Conservation (phyloP, 1,140 invertebrate genomes). For the Zaprionus inermis region DNA sequence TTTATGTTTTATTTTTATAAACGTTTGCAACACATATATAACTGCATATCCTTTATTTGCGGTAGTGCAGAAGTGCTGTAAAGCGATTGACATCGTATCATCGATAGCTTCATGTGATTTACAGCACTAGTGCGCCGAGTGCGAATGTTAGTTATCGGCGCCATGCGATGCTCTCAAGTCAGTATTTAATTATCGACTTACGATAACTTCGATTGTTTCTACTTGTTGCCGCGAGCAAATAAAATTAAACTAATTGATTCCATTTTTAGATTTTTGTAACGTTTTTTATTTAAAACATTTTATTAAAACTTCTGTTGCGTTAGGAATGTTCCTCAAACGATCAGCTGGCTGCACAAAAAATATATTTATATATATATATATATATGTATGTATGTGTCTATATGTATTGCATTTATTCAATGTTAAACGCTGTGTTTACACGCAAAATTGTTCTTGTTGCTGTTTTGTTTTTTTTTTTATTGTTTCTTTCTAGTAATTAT, state of each 20-base stretch:
- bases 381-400: constrained; percentile 30
- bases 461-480: constrained; percentile 11
- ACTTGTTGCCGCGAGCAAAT: not conserved
- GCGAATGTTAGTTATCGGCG: not conserved
- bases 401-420: constrained; percentile 66
- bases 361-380: constrained; percentile 46
- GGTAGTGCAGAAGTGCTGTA: not conserved
- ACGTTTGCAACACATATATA: not conserved
- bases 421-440: constrained; percentile 54
- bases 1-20: not conserved
- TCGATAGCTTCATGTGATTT: not conserved
- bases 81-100: not conserved
- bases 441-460: constrained; percentile 52
- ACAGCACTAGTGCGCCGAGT: not conserved
- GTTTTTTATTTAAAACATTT: constrained; percentile 73
- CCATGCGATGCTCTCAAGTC: not conserved
- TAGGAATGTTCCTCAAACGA: constrained; percentile 19
- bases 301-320: constrained; percentile 66
- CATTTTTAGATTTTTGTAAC: constrained; percentile 29
- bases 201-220: not conserved
- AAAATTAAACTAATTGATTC: not conserved
- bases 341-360: constrained; percentile 70
- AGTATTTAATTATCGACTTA: not conserved
- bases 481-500: not conserved
- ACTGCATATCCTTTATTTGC: not conserved